phyloP scores from a whole-genome alignment of 2,113 vertebrate species.

The Dromaius novaehollandiae region DNA sequence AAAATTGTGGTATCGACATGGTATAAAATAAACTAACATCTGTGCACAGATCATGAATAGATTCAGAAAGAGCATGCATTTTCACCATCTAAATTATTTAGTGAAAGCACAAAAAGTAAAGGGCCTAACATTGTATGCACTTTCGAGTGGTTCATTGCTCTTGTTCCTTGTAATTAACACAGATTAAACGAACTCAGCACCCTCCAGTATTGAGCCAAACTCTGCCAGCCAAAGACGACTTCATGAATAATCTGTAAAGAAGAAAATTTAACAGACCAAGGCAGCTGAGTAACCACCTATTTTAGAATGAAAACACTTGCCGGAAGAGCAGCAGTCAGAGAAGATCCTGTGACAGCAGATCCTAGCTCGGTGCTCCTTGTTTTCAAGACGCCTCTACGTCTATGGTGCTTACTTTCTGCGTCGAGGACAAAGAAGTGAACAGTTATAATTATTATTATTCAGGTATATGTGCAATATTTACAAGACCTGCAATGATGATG shows the following conservation, averaged over 20 bases:
- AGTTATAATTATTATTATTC: not conserved
- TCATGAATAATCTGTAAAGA: not conserved
- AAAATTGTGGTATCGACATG: not conserved
- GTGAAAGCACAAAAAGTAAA: not conserved
- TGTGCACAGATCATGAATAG: not conserved
- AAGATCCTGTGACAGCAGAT: constrained; percentile 30
- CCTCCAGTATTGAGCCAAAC: not conserved
- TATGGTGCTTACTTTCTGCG: constrained; percentile 50
- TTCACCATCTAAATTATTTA: not conserved
- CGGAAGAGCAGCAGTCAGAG: constrained; percentile 49
- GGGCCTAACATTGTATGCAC: not conserved
- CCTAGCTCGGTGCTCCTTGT: constrained; percentile 37
- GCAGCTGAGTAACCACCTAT: not conserved
- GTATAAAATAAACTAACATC: not conserved
- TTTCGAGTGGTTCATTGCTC: not conserved
- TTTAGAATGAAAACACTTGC: constrained; percentile 69
- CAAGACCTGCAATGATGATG: not conserved
- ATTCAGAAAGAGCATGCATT: not conserved
- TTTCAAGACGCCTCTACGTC: constrained; percentile 61
- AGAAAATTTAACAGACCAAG: not conserved
- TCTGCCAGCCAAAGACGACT: not conserved
- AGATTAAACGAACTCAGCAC: not conserved
- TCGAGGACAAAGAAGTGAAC: constrained; percentile 8
- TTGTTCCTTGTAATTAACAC: not conserved
- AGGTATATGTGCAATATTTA: not conserved